phyloP scores from a whole-genome alignment of 2,113 vertebrate species.

The Saimiri boliviensis region DNA sequence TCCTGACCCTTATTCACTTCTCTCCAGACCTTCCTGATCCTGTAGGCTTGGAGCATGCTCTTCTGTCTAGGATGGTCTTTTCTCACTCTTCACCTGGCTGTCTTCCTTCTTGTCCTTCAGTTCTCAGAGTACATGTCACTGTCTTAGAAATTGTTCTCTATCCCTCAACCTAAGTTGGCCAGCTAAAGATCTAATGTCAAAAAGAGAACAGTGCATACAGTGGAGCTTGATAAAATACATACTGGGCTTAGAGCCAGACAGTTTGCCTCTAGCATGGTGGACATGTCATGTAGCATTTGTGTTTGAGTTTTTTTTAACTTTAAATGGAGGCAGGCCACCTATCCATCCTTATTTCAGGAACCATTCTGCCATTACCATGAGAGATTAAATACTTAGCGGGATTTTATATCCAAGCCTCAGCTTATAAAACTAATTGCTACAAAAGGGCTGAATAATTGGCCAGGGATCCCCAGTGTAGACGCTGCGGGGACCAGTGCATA shows the following conservation, averaged over 20 bases:
- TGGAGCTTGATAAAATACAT: neutral
- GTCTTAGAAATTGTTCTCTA: neutral
- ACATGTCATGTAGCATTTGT: neutral
- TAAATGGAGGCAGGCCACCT: neutral
- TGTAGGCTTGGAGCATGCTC: accelerated
- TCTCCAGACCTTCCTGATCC: neutral
- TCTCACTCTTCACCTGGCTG: neutral
- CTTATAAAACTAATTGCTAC: neutral
- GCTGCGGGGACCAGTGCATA: neutral
- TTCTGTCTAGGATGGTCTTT: too few species aligned
- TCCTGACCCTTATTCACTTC: neutral
- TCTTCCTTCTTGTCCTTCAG: neutral
- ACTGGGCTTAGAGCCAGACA: neutral
- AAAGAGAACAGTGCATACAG: neutral
- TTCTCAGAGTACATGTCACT: neutral
- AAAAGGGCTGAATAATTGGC: neutral
- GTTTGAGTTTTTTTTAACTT: neutral
- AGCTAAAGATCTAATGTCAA: neutral
- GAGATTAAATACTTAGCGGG: neutral
- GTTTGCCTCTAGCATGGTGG: neutral
- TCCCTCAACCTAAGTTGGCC: neutral
- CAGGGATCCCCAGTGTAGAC: neutral
- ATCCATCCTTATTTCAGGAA: neutral
- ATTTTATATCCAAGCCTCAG: neutral
- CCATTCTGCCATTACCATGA: neutral